phyloP scores from a whole-genome alignment of 2,888 invertebrate genomes.

The Tipula lateralis region DNA sequence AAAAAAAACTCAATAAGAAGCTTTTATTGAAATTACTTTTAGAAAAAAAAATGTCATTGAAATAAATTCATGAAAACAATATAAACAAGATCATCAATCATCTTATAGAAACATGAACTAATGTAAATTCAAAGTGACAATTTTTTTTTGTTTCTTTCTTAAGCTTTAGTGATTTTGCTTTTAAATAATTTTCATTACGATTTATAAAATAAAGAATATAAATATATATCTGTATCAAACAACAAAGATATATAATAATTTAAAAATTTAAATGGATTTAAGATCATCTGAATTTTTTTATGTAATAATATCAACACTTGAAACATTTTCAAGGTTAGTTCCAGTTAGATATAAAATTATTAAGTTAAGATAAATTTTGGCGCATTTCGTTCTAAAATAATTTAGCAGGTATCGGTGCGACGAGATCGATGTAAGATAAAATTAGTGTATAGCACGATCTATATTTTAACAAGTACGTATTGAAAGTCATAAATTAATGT shows the following conservation, averaged over 20 bases:
- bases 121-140: conserved; percentile 24
- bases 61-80: not conserved
- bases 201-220: not conserved
- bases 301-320: conserved; percentile 4
- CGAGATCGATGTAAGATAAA: not conserved
- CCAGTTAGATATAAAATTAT: not conserved
- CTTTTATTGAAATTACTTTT: not conserved
- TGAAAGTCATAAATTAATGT: not conserved
- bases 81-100: conserved; percentile 24
- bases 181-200: not conserved
- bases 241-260: not conserved
- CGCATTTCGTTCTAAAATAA: not conserved
- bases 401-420: not conserved
- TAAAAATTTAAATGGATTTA: not conserved
- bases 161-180: conserved; percentile 1
- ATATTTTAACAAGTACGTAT: not conserved
- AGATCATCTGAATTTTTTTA: not conserved
- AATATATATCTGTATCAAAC: no score
- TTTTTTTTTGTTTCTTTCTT: not conserved
- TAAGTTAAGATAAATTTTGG: not conserved
- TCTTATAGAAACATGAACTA: not conserved
- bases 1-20: not conserved
- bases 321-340: not conserved
- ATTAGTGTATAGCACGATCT: not conserved
- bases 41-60: conserved; percentile 5